Evolutionary conservation across 92 coral and sea anemone genomes (phyloP).

Genomic region (Epizoanthus illoricatus): DNA sequence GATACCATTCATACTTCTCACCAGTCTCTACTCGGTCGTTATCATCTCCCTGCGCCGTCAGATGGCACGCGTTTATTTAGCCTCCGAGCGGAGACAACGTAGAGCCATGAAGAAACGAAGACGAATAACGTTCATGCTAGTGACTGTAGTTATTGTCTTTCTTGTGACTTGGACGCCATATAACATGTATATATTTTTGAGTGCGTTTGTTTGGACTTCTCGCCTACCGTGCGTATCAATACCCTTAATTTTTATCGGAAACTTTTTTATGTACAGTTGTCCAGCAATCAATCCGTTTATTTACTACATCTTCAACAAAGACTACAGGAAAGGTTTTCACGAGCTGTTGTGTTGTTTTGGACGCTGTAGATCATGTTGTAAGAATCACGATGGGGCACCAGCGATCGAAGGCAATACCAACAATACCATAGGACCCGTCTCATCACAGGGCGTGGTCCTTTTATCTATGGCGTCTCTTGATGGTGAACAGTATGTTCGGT

Average conservation of each 20-base stretch:
- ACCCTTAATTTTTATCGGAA: background rate
- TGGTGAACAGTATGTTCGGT: background rate
- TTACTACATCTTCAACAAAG: too few species aligned
- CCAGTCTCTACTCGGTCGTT: background rate
- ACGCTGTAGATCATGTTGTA: too few species aligned
- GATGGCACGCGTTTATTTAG: background rate
- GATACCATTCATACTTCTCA: too few species aligned
- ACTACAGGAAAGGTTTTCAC: too few species aligned
- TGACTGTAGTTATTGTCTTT: background rate
- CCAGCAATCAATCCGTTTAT: background rate
- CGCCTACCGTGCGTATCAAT: background rate
- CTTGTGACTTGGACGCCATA: background rate
- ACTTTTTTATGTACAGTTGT: background rate
- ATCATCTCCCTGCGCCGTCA: background rate
- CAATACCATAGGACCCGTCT: too few species aligned
- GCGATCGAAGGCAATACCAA: too few species aligned
- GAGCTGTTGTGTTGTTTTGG: too few species aligned
- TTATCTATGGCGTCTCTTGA: background rate
- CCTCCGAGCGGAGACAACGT: background rate
- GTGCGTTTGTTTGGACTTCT: background rate
- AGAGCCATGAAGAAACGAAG: background rate
- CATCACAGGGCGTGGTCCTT: background rate
- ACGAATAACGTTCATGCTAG: background rate
- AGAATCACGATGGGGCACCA: too few species aligned
- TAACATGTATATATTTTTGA: too few species aligned